Evolutionary conservation across 2,113 vertebrate genomes (phyloP), one percentile per base, ranked within the genome.

Genomic region (Argyrosomus japonicus): DNA sequence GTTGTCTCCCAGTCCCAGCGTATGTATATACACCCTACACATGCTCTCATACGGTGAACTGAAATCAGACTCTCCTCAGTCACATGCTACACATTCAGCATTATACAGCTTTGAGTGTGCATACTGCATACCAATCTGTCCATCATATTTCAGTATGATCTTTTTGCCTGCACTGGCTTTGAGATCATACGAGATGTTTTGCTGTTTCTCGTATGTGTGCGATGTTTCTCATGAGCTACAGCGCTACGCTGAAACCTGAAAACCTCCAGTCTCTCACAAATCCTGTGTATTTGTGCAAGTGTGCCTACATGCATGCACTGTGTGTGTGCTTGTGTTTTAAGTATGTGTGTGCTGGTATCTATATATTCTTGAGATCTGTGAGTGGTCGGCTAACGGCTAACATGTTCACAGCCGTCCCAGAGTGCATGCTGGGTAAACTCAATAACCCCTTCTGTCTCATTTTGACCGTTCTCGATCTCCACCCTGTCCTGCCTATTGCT

Each of bases 1-100:
- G 97, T 97, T 4, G 97, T 99, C 45, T 99, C 98, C 13, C 98
- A 99, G 91, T 99, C 98, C 50, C 98, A 99, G 94, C 98, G 98
- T 99, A 97, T 95, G 98, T 93, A 77, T 17, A 60, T 23, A 50
- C 58, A 62, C 14, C 21, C 5, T 19, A 54, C 63, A 74, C 77
- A 45, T 13, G 12, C 7, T 19, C 56, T 45, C 43, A 57, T 2
- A 45, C 13, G 21, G 19, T 54, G 15, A n/a, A 50, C 27, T 10
- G 6, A 72, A 67, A 63, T 45, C 60, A 48, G 53, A 48, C 19
- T 56, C 18, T 69, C 2, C 23, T 67, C 18, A 25, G 2, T n/a
- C 27, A 53, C 40, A 40, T n/a, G 32, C 1, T 61, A 7, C 23
- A 68, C 56, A 64, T n/a, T 67, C 17, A 51, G 14, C 51, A 8